Percentiles rank a stretch among this genome's conserved stretches.
These are phyloP conservation scores for Zaprionus ornatus DNA, from an alignment of 1,140 invertebrate genomes.

Conservation along the genomic window DNA sequence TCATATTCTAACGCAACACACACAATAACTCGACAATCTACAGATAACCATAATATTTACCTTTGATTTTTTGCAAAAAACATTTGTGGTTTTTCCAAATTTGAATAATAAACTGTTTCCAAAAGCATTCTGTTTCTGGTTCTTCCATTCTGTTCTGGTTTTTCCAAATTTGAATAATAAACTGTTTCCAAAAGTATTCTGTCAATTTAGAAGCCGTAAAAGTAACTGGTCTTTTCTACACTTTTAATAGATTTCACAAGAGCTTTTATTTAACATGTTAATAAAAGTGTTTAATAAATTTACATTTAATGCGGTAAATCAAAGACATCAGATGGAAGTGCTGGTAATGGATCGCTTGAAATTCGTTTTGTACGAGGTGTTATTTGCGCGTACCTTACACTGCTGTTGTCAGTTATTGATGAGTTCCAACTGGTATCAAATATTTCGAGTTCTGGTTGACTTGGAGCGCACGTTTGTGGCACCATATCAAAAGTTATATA, in stretches of 20 bases:
- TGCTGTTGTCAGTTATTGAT: background rate
- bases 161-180: too few relatives aligned
- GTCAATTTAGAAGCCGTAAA: too few relatives aligned
- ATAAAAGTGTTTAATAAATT: background rate
- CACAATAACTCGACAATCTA: too few relatives aligned
- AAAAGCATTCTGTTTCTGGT: too few relatives aligned
- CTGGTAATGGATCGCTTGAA: constrained; percentile 67
- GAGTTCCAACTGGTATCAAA: background rate
- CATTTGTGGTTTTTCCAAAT: too few relatives aligned
- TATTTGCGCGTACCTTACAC: constrained; percentile 62
- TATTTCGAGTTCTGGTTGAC: constrained; percentile 9
- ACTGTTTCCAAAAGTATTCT: too few relatives aligned
- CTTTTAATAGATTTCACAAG: constrained; percentile 14
- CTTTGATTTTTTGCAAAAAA: too few relatives aligned
- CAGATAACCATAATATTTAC: too few relatives aligned
- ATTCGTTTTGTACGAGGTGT: constrained; percentile 49
- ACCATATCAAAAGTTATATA: constrained; percentile 55
- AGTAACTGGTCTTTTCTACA: too few relatives aligned
- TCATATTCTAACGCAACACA: too few relatives aligned
- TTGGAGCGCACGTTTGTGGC: constrained; percentile 11
- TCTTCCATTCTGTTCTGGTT: too few relatives aligned
- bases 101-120: too few relatives aligned
- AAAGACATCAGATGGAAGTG: constrained; percentile 40
- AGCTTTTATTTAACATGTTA: constrained; percentile 23
- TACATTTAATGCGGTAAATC: constrained; percentile 7